Evolutionary conservation across 1,140 invertebrate species (phyloP).

Genomic region (Drosophila mauritiana): DNA sequence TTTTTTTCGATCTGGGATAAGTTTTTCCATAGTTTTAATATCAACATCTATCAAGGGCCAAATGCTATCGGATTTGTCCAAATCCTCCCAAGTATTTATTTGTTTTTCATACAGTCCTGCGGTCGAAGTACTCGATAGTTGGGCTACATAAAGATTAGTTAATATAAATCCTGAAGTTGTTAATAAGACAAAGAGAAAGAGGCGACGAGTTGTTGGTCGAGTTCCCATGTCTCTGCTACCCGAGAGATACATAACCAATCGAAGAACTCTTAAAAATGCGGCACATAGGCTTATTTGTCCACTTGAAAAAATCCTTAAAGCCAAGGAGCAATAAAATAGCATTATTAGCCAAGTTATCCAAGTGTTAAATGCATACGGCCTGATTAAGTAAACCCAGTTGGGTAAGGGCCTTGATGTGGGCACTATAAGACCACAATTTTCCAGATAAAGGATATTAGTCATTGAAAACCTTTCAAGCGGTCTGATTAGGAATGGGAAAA

Average conservation of each 20-base stretch:
- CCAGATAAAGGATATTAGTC: conserved; percentile 55
- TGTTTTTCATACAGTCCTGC: conserved; percentile 56
- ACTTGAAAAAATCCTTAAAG: conserved; percentile 17
- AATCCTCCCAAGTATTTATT: conserved; percentile 54
- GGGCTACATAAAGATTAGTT: conserved; percentile 60
- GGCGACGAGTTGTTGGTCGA: conserved; percentile 11
- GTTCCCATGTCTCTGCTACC: conserved; percentile 13
- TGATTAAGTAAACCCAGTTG: conserved; percentile 45
- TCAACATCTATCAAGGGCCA: conserved; percentile 45
- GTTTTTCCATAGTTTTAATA: conserved; percentile 4
- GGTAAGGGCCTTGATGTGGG: conserved; percentile 42
- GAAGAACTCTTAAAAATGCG: conserved; percentile 45
- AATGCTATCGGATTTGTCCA: conserved; percentile 26
- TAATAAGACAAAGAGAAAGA: conserved; percentile 41
- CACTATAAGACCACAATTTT: conserved; percentile 54
- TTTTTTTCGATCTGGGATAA: conserved; percentile 46
- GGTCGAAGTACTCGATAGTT: conserved; percentile 53
- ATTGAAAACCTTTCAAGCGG: conserved; percentile 31
- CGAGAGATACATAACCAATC: conserved; percentile 37
- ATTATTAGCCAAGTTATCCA: conserved; percentile 45
- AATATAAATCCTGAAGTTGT: conserved; percentile 49
- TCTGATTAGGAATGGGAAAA: conserved; percentile 53
- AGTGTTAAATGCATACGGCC: conserved; percentile 27
- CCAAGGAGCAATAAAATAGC: conserved; percentile 52
- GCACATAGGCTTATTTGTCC: conserved; percentile 11